These are phyloP conservation scores for Campodea augens DNA, from an alignment of 1,140 invertebrate species.

Conservation along the genomic window DNA sequence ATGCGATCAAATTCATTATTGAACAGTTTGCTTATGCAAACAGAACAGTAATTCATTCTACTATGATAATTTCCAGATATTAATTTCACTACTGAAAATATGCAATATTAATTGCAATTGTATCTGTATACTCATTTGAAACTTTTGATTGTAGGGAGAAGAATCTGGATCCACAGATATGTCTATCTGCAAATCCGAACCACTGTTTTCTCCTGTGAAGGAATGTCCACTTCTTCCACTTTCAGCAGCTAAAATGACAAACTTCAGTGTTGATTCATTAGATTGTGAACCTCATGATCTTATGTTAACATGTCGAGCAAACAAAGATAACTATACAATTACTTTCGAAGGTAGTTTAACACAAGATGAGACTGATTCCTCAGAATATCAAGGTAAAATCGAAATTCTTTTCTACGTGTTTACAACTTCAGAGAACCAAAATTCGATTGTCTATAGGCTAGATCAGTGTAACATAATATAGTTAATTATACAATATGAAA, in stretches of 20 bases:
- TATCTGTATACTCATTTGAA: too few species aligned
- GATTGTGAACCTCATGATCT: constrained; percentile 73
- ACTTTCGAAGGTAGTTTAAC: constrained; percentile 75
- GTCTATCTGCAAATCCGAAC: constrained; percentile 73
- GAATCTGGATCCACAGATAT: constrained; percentile 53
- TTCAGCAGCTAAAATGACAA: constrained; percentile 32
- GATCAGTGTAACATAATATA: not conserved
- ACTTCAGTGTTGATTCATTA: constrained; percentile 74
- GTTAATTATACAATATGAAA: not conserved
- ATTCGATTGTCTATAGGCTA: not conserved
- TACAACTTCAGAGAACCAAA: too few species aligned
- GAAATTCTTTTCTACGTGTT: too few species aligned
- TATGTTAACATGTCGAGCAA: constrained; percentile 62
- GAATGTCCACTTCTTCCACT: constrained; percentile 45
- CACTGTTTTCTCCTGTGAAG: constrained; percentile 77
- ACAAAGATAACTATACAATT: constrained; percentile 87
- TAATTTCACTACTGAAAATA: too few species aligned
- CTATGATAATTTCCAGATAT: too few species aligned
- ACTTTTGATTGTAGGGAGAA: too few species aligned
- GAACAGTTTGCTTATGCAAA: too few species aligned
- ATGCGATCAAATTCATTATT: too few species aligned
- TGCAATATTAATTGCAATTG: too few species aligned
- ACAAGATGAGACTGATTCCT: constrained; percentile 17
- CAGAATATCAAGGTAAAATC: constrained; percentile 14
- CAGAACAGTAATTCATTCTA: too few species aligned